Conservation (phyloP, 2,888 invertebrate genomes). For the Heliconius charithonia region DNA sequence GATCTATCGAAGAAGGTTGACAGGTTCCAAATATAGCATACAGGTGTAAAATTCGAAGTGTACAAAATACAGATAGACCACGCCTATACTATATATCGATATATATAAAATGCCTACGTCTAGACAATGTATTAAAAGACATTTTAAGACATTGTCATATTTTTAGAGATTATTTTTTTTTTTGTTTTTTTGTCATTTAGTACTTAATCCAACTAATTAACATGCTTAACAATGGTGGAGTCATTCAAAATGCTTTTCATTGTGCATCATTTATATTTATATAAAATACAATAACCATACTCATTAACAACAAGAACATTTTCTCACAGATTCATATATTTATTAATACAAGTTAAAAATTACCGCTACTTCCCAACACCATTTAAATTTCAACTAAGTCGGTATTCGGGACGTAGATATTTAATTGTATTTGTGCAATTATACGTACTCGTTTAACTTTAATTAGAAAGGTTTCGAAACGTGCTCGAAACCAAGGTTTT, state of each 20-base stretch:
- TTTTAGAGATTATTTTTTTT: too few relatives aligned
- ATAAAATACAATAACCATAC: background rate
- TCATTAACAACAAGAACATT: background rate
- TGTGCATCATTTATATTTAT: background rate
- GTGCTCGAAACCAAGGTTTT: background rate
- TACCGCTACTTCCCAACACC: background rate
- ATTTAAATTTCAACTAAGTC: background rate
- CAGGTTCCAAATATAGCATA: too few relatives aligned
- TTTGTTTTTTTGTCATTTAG: too few relatives aligned
- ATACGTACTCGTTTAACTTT: background rate
- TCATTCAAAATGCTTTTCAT: background rate
- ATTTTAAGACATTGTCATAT: too few relatives aligned
- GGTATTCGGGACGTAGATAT: background rate
- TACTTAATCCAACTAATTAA: background rate
- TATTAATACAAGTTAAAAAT: background rate
- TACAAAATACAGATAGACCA: too few relatives aligned
- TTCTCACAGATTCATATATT: constrained; percentile 1
- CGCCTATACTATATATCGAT: too few relatives aligned
- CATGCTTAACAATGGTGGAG: background rate
- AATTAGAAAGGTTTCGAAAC: constrained; percentile 1
- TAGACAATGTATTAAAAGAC: too few relatives aligned
- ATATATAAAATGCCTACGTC: too few relatives aligned
- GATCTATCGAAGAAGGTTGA: too few relatives aligned
- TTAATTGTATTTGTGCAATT: background rate
- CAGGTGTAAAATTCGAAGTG: too few relatives aligned